Percentiles rank a stretch among this genome's conserved stretches.
These are phyloP conservation scores for Siniperca chuatsi DNA, from an alignment of 2,113 vertebrate genomes.

Conservation along the genomic window DNA sequence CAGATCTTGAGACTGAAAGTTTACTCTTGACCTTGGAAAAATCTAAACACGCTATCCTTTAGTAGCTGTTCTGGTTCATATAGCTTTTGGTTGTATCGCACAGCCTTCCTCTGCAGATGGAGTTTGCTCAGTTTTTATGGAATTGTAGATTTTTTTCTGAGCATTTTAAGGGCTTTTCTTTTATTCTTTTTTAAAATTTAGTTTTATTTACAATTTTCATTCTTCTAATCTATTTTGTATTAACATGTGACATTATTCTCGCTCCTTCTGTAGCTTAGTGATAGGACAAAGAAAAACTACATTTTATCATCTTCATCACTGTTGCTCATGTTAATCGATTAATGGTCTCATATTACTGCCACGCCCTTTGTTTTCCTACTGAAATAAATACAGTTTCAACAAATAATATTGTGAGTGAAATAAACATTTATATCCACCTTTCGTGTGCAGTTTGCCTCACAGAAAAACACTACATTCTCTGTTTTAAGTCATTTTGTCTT, in stretches of 20 bases:
- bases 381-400: not conserved
- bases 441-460: not conserved
- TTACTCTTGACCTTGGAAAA: not conserved
- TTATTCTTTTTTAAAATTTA: not conserved
- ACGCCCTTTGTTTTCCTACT: constrained; percentile 18
- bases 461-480: not conserved
- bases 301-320: not conserved
- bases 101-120: not conserved
- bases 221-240: not conserved
- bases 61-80: not conserved
- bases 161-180: not conserved
- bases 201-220: not conserved
- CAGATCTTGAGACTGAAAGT: not conserved
- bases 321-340: not conserved
- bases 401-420: not conserved
- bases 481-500: not conserved
- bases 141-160: not conserved
- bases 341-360: not conserved
- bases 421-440: not conserved
- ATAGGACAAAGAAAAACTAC: not conserved
- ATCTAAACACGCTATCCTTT: not conserved
- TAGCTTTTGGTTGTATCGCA: not conserved
- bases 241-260: not conserved
- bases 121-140: not conserved
- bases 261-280: not conserved